Base-by-base conservation (phyloP, 2,888 invertebrate species). In the Thelaira solivaga region DNA sequence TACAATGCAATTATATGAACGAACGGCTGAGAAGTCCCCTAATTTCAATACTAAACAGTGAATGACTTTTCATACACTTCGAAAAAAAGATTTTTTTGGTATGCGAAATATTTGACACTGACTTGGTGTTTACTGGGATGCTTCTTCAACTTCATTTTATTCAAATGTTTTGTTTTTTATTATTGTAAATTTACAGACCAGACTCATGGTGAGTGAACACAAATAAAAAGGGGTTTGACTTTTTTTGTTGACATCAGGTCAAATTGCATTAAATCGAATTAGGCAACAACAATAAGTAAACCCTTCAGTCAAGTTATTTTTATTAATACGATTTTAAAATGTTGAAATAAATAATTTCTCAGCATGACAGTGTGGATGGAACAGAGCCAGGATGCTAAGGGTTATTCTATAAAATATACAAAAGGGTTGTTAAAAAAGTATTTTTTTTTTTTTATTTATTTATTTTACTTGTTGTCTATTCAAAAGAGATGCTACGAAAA, bases 231-330 rank as follows among this genome's bases (percentile, higher is more conserved):
- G 76, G 80, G 73, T 61, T 53, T 55, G 68, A 72, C 59, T 51
- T 78, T 80, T 61, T 72, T 75, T 73, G 81, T 68, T 81, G 81
- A 82, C 81, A 82, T 81, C 81, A 82, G 80, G 81, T 82, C 80
- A 80, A 78, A 79, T 78, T 84, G 85, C 84, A 81, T 84, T 84
- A 86, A 86, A 86, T 85, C 86, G 85, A 84, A 85, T 85, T 82
- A 82, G 68, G 57, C 49, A 64, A 47, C 67, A 75, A 31, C 57
- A 69, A n/a, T n/a, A 68, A 69, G 59, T 59, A 13, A 39, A 65
- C 69, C 76, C 61, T n/a, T n/a, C 36, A 45, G 43, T 36, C 34
- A 36, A 20, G 22, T 49, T 24, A 64, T 43, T 61, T 64, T 73
- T 74, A 67, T 75, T 65, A 78, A 78, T 78, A 65, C 84, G 85